Base-by-base conservation (phyloP, 2,113 vertebrate species). In the Leucopsar rothschildi region DNA sequence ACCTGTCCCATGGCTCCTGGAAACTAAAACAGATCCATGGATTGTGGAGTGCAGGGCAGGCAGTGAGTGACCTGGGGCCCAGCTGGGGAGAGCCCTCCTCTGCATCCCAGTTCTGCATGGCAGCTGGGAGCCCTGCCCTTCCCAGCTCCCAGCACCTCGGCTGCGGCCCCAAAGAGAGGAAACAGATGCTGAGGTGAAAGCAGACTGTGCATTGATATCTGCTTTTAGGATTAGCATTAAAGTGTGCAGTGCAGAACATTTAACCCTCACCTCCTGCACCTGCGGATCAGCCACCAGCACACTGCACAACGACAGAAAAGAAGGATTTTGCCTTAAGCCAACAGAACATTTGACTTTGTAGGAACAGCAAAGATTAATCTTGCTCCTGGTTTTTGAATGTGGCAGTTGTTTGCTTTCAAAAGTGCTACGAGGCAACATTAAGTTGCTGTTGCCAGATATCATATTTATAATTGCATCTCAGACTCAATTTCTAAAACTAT, bases 391-490 rank as follows among this genome's bases (percentile, higher is more conserved):
- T 96, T 69, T 60, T 92, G 22, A 93, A 82, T 9, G 47, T 73
- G 66, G 39, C 86, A 65, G 72, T 37, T 86, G 79, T 87, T 87
- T 86, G 57, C 82, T 89, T 85, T 81, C 3, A 3, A 39, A 95
- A 93, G 65, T 47, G 76, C 96, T 96, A 92, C 52, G 5, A 95
- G 72, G 83, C 91, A 94, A 65, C n/a, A 88, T 61, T 73, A 92
- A 55, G 79, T 85, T 27, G 29, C 60, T 93, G 50, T 42, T 86
- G 80, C 81, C 28, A 53, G 44, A 92, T 88, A 82, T 64, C 2
- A 1, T 45, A 61, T 60, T 91, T 92, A 85, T 68, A 96, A 97
- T 91, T 90, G 93, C 39, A 95, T 82, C 65, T 95, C 87, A 53
- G 23, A 70, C 35, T 52, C 9, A 8, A 90, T 92, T 89, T 71